Evolutionary conservation across 2,888 invertebrate genomes (phyloP).

Genomic region (Eubasilissa splendida): DNA sequence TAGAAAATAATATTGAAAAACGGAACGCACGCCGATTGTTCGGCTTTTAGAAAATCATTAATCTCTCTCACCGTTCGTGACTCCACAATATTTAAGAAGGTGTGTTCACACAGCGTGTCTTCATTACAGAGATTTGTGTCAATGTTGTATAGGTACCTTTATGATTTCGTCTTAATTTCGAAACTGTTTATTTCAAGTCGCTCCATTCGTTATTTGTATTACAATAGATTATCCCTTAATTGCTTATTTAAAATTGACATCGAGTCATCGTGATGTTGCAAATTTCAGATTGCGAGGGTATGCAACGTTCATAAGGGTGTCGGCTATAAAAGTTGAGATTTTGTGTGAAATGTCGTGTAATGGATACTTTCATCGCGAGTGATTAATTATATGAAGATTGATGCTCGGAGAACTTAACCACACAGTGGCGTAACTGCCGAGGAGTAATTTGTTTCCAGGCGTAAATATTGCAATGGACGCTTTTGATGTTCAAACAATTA

Average conservation of each 20-base stretch:
- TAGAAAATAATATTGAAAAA: no score
- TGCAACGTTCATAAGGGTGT: not conserved
- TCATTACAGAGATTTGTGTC: conserved; percentile 4
- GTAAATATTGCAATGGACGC: no score
- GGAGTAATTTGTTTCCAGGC: no score
- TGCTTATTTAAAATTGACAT: no score
- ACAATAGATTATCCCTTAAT: no score
- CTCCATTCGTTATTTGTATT: not conserved
- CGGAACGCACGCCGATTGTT: not conserved
- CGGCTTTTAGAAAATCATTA: conserved; percentile 51
- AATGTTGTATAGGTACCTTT: not conserved
- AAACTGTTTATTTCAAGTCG: not conserved
- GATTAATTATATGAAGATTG: conserved; percentile 11
- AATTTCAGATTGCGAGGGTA: not conserved
- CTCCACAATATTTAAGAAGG: conserved; percentile 1
- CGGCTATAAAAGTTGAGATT: not conserved
- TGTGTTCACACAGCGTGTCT: conserved; percentile 1
- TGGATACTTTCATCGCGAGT: conserved; percentile 32
- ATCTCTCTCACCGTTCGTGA: conserved; percentile 18
- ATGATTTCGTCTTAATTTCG: no score
- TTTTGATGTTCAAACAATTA: no score
- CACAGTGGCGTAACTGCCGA: no score
- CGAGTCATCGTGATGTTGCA: conserved; percentile 12
- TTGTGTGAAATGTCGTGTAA: conserved; percentile 43
- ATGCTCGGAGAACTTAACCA: not conserved